Evolutionary conservation across 1,140 invertebrate species (phyloP), one percentile per base, ranked within the genome.

Genomic region (Leptopilina clavipes): DNA sequence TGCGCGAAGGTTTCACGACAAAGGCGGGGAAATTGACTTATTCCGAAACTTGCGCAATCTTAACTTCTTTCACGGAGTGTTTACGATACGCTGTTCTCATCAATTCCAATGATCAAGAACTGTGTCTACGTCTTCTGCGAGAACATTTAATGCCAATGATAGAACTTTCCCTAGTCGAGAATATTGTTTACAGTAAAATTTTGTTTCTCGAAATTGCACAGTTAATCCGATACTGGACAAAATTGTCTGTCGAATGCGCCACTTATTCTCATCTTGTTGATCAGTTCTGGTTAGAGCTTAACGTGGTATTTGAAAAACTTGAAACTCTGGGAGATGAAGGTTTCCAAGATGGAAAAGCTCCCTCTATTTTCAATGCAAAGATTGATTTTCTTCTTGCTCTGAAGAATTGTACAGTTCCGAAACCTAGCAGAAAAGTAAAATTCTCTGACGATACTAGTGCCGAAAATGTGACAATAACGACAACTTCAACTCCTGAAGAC

Each of bases 61-160:
- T 93, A 0, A 92, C 87, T 76, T 92, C 94, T 9, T 94, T 93
- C 81, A 89, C 93, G 22, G 95, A 96, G 89, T 96, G 95, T 86
- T 81, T 95, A 19, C 92, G 92, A 25, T 96, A 93, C 83, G 85
- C 92, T 22, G 86, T 94, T 71, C 86, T 92, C 8, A 74, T 85
- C 9, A 89, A 90, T 75, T 81, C 89, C 75, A 76, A 88, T 17
- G 86, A 92, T 80, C 43, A 80, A 17, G 82, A 86, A 19, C 80
- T 92, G 9, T 92, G 91, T 74, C 83, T 86, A 22, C 73, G 14
- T 45, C 83, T 91, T 7, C 70, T 90, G 14, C 85, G 80, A 79
- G 81, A 87, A 71, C 88, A 91, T 80, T 71, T 94, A 0, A 85
- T 93, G 43, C 85, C 91, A 45, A 77, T 89, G 1, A 86, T 93